These are phyloP conservation scores for Salvelinus namaycush DNA, from an alignment of 2,113 vertebrate genomes.

Conservation along the genomic window DNA sequence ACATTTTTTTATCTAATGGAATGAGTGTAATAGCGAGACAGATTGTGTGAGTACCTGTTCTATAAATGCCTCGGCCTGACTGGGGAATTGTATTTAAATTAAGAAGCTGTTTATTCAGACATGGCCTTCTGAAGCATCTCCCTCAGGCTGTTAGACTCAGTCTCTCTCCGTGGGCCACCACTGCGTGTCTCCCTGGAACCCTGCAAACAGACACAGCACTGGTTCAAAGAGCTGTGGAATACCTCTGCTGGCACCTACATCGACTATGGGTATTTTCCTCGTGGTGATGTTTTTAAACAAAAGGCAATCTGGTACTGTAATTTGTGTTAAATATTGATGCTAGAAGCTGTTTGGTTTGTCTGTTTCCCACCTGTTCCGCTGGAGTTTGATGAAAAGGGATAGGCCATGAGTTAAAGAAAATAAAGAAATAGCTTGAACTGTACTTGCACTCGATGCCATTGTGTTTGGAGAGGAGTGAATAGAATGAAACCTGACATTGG, in stretches of 20 bases:
- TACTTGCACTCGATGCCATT: too few species aligned
- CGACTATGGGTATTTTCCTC: neutral
- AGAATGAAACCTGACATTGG: too few species aligned
- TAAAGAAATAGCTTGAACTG: too few species aligned
- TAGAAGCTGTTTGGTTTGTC: neutral
- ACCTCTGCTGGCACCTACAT: neutral
- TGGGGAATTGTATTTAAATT: neutral
- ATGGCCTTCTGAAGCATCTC: neutral
- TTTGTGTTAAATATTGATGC: neutral
- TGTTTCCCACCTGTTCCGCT: too few species aligned
- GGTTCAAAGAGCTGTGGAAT: neutral
- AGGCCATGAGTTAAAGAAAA: too few species aligned
- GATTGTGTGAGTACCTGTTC: neutral
- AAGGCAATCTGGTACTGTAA: neutral
- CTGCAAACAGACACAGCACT: constrained; percentile 1
- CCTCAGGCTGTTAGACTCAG: neutral
- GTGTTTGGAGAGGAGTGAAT: too few species aligned
- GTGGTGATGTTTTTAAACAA: neutral
- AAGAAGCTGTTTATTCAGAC: neutral
- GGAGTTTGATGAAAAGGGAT: too few species aligned
- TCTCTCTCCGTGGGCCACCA: neutral
- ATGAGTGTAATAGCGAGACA: neutral
- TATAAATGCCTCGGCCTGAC: neutral
- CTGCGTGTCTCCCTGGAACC: neutral
- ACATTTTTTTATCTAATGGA: constrained; percentile 2